A percentile compares a stretch with the other conserved stretches of the same genome.
Evolutionary conservation across 2,888 invertebrate genomes (phyloP).

Genomic region (Salticus scenicus): DNA sequence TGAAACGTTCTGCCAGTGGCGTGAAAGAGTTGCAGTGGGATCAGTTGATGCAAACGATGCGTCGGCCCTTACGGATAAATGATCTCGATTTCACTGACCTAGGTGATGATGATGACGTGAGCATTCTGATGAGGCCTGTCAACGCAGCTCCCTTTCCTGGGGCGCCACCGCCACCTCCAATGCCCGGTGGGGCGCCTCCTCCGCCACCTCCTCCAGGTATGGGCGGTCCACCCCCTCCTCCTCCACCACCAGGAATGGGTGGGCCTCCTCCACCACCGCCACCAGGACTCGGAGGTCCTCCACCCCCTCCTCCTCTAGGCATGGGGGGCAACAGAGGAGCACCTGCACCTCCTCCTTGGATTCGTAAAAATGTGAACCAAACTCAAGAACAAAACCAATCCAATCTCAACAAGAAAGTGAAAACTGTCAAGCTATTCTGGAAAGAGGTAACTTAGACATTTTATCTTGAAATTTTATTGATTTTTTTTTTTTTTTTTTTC

Average conservation of each 20-base stretch:
- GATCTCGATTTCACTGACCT: conserved; percentile 98
- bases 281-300: conserved; percentile 76
- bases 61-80: conserved; percentile 84
- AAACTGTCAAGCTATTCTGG: conserved; percentile 99
- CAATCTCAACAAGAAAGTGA: conserved; percentile 81
- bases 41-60: conserved; percentile 85
- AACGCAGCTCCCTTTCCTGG: conserved; percentile 77
- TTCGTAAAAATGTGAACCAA: conserved; percentile 68
- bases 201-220: conserved; percentile 73
- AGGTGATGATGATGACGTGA: conserved; percentile 89
- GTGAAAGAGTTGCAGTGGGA: conserved; percentile 87
- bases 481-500: too few relatives aligned
- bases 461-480: too few relatives aligned
- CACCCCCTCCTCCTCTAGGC: conserved; percentile 78
- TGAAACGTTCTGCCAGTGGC: conserved; percentile 49
- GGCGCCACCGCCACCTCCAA: conserved; percentile 69
- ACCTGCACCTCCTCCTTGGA: conserved; percentile 72
- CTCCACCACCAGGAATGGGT: conserved; percentile 66
- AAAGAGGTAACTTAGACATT: conserved; percentile 81
- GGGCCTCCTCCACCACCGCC: conserved; percentile 75
- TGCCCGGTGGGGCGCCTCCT: conserved; percentile 59
- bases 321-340: conserved; percentile 73
- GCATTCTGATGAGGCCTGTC: conserved; percentile 83
- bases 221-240: conserved; percentile 79
- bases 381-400: conserved; percentile 72